Evolutionary conservation across 2,888 invertebrate species (phyloP), one percentile per base, ranked within the genome.

Genomic region (Amphipoea lucens): DNA sequence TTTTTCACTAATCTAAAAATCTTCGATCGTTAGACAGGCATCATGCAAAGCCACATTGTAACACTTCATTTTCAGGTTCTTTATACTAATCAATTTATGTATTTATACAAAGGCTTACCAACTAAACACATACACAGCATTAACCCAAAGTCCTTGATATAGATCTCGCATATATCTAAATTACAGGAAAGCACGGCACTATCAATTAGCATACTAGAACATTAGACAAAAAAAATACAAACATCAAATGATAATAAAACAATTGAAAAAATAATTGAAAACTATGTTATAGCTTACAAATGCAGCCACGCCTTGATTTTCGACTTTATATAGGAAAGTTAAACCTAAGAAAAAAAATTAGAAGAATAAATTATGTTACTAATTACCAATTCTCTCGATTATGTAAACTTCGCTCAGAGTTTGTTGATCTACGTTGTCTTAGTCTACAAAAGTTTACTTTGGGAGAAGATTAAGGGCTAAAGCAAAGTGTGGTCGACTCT

Each of bases 401-500:
- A 76, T 65, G 67, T 57, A 71, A 89, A 81, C 81, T 78, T 74
- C 71, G 66, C 17, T 69, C 54, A 20, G 70, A 79, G 69, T 83
- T 79, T 77, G 83, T 87, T 83, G 76, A 72, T 63, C 70, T 78
- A 78, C 70, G 63, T 74, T 68, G 87, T 79, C 79, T 86, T 77
- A 77, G 79, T 51, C 62, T 63, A 60, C 75, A 72, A 78, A 82
- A 81, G 79, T 82, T 86, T 81, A 80, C 83, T 85, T 86, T 82
- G 54, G 51, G 40, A 74, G 79, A 66, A 70, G 83, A 90, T 89
- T 89, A 87, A 80, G 74, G 82, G 76, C 78, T 84, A 74, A 76
- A 75, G 62, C 66, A 54, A 87, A 88, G 69, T 88, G 82, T 86
- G 88, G 88, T 84, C 57, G 79, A 40, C 77, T 68, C 69, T 80